phyloP scores from a whole-genome alignment of 1,140 invertebrate species.

The Pararge aegeria region DNA sequence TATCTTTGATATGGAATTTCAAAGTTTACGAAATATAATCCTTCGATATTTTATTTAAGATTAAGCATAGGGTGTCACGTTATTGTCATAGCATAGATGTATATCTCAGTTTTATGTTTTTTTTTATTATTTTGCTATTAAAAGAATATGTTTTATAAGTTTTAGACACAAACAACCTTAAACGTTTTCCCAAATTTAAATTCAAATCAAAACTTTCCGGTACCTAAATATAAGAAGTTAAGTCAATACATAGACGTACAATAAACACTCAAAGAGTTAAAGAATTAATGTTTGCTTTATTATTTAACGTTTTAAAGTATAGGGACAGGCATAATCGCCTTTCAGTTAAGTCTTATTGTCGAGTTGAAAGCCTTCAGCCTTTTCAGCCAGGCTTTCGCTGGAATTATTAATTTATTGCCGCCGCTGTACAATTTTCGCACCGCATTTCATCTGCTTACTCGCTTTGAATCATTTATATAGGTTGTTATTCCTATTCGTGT shows the following conservation, averaged over 20 bases:
- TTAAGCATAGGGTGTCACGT: no score
- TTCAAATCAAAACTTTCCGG: not conserved
- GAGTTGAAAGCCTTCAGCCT: slow-evolving; percentile 47
- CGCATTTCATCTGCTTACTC: slow-evolving; percentile 34
- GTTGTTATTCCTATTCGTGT: slow-evolving; percentile 22
- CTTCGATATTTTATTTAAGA: no score
- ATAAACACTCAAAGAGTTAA: slow-evolving; percentile 4
- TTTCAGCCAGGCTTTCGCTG: slow-evolving; percentile 47
- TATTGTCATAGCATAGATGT: no score
- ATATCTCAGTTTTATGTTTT: no score
- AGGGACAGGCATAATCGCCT: slow-evolving; percentile 55
- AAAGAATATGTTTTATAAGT: no score
- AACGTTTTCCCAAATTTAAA: no score
- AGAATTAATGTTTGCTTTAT: slow-evolving; percentile 21
- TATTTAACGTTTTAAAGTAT: slow-evolving; percentile 47
- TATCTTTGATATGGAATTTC: no score
- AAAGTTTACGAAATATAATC: no score
- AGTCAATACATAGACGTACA: no score
- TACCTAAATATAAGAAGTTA: not conserved
- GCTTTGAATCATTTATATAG: slow-evolving; percentile 26
- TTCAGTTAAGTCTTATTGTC: slow-evolving; percentile 58
- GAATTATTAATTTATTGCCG: slow-evolving; percentile 62
- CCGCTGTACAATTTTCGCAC: slow-evolving; percentile 47
- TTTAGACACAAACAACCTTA: no score
- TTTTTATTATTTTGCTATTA: no score